A percentile compares a stretch with the other conserved stretches of the same genome.
Evolutionary conservation across 53 echinoderm and acorn worm species (phyloP).

Genomic region (Luidia sarsii): DNA sequence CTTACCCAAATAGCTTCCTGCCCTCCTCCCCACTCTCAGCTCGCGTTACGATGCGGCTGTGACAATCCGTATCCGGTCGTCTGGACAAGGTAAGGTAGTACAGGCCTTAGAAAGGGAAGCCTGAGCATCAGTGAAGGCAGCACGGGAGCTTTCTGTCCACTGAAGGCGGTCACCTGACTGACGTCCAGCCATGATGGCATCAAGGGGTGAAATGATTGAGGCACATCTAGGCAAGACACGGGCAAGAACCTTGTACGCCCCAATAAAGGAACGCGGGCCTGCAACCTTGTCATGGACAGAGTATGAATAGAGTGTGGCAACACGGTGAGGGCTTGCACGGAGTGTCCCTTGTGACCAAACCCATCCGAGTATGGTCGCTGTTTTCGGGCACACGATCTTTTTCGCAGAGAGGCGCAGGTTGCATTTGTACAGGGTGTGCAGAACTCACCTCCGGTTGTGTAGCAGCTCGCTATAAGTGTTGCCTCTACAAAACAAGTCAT

Average conservation of each 20-base stretch:
- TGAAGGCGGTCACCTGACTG: background rate
- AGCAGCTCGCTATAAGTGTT: slow-evolving; percentile 54
- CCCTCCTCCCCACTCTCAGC: no score
- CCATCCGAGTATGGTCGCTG: slow-evolving; percentile 65
- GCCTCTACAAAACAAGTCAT: slow-evolving; percentile 75
- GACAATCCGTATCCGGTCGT: slow-evolving; percentile 69
- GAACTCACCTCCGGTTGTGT: slow-evolving; percentile 40
- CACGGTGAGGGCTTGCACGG: slow-evolving; percentile 58
- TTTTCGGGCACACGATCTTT: slow-evolving; percentile 54
- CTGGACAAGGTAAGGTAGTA: slow-evolving; percentile 25
- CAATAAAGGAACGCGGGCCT: slow-evolving; percentile 55
- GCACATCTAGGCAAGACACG: slow-evolving; percentile 43
- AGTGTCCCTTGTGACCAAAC: slow-evolving; percentile 56
- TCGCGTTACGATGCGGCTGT: slow-evolving; percentile 65
- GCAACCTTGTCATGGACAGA: slow-evolving; percentile 29
- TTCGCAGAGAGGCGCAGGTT: slow-evolving; percentile 55
- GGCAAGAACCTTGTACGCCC: slow-evolving; percentile 54
- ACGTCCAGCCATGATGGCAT: slow-evolving; percentile 46
- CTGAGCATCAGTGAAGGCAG: slow-evolving; percentile 8
- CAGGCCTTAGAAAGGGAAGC: background rate
- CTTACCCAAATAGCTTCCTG: no score
- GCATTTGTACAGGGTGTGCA: slow-evolving; percentile 22
- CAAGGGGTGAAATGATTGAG: slow-evolving; percentile 52
- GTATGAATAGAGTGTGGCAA: slow-evolving; percentile 54
- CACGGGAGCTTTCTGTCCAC: slow-evolving; percentile 19